A percentile compares a stretch with the other conserved stretches of the same genome.
phyloP scores from a whole-genome alignment of 2,113 vertebrate species.

The Lichenostomus cassidix region DNA sequence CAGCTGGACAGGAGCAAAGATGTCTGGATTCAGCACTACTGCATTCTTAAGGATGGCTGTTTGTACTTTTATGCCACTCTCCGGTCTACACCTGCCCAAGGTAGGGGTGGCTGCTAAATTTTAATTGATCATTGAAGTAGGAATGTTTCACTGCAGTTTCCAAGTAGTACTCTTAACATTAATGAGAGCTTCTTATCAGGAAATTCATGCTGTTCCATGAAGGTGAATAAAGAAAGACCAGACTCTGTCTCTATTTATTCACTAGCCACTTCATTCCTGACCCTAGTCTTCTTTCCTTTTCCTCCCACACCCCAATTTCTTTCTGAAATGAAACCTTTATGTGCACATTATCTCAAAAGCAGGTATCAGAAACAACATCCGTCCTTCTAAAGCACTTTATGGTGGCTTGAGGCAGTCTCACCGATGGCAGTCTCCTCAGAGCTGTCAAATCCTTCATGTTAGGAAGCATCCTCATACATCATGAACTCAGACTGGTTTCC shows the following conservation, averaged over 20 bases:
- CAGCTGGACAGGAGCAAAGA: slow-evolving; percentile 81
- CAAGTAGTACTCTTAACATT: background rate
- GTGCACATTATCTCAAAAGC: background rate
- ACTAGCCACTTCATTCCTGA: background rate
- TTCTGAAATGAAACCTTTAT: background rate
- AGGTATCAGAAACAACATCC: background rate
- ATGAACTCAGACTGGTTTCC: background rate
- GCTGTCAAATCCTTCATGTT: background rate
- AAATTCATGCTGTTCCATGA: background rate
- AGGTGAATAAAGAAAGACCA: background rate
- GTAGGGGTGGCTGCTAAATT: slow-evolving; percentile 52
- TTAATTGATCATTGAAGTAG: background rate
- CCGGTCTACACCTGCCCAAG: slow-evolving; percentile 82
- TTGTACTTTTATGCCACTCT: slow-evolving; percentile 87
- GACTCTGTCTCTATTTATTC: background rate
- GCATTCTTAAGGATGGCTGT: slow-evolving; percentile 88
- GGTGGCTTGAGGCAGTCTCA: background rate
- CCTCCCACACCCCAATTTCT: background rate
- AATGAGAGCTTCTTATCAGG: background rate
- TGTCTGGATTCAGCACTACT: slow-evolving; percentile 84
- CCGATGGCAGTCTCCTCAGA: background rate
- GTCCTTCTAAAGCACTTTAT: background rate
- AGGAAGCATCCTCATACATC: background rate
- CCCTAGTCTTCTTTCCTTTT: background rate
- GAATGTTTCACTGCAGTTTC: background rate